phyloP scores from a whole-genome alignment of 2,797 vertebrate species.

The Danionella dracula region DNA sequence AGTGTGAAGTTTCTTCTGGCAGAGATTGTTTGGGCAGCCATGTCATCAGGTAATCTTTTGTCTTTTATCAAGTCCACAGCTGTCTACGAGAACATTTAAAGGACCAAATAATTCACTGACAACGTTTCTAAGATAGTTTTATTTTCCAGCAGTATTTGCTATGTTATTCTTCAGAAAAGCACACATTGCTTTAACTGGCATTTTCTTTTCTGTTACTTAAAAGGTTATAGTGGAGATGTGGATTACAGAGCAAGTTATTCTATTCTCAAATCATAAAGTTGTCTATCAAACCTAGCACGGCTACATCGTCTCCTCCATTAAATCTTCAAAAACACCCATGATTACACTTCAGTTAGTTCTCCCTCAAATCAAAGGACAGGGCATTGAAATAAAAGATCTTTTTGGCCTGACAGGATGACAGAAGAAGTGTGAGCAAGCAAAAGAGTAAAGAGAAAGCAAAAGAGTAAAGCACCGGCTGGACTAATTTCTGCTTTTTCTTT shows the following conservation, averaged over 20 bases:
- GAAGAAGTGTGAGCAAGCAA: slow-evolving; percentile 24
- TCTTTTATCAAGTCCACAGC: too few relatives aligned
- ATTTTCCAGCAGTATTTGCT: too few relatives aligned
- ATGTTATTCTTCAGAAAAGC: too few relatives aligned
- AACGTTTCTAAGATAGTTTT: too few relatives aligned
- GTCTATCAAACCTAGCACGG: slow-evolving; percentile 25
- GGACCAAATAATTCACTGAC: too few relatives aligned
- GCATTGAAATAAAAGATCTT: slow-evolving; percentile 28
- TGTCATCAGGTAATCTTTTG: too few relatives aligned
- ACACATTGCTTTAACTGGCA: too few relatives aligned
- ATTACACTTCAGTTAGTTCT: slow-evolving; percentile 37
- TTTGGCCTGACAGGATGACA: slow-evolving; percentile 41
- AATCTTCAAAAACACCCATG: slow-evolving; percentile 13
- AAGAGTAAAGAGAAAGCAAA: too few relatives aligned
- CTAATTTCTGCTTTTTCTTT: slow-evolving; percentile 9
- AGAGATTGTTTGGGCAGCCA: too few relatives aligned
- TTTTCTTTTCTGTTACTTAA: background rate
- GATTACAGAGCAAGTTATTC: slow-evolving; percentile 28
- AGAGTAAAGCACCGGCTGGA: slow-evolving; percentile 37
- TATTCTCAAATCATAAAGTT: slow-evolving; percentile 46
- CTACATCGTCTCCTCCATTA: slow-evolving; percentile 24
- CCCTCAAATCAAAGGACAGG: slow-evolving; percentile 40
- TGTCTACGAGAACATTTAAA: too few relatives aligned
- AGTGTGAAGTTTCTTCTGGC: too few relatives aligned
- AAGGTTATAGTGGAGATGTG: slow-evolving; percentile 40